Evolutionary conservation across 2,797 vertebrate genomes (phyloP), one percentile per base, ranked within the genome.

Genomic region (Melanotaenia pygmaea): DNA sequence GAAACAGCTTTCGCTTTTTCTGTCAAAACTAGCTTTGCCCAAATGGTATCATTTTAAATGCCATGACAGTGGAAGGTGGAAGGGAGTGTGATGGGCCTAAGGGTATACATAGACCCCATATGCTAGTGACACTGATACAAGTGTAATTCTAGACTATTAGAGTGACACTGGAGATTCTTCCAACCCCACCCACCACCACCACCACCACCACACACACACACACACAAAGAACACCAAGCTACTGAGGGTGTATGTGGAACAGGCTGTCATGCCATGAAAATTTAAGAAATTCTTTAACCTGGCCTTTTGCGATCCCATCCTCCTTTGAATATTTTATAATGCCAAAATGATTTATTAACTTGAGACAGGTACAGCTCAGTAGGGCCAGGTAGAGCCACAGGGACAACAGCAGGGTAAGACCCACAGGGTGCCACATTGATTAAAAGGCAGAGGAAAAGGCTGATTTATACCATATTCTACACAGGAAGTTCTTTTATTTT

Each of bases 41-140:
- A 96, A 97, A 97, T 95, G 97, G 93, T 95, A 96, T 96, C 95
- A 94, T 95, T 97, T 96, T 96, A 97, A 97, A 96, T 96, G 96
- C 95, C 90, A 93, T 95, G 96, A 95, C 96, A 95, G 95, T 93
- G 94, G 94, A 95, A 95, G 95, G 95, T 94, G 93, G 94, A 96
- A 88, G 78, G 81, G 74, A 89, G 84, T 89, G 89, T 90, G 94
- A 94, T 92, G 94, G 96, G 96, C 96, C 96, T 96, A 95, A 96
- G 97, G 97, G 96, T 96, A 95, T 95, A 96, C 96, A 96, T 95
- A 95, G 95, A 93, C 95, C 96, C 96, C 89, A 96, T 97, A 96
- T 96, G 96, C 96, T 94, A 89, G 94, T 94, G 94, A 96, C 96
- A 96, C 95, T 92, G 96, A 97, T 96, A 97, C 96, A 97, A 97